Evolutionary conservation across 2,888 invertebrate genomes (phyloP).

Genomic region (Drosophila pseudotalamancana): DNA sequence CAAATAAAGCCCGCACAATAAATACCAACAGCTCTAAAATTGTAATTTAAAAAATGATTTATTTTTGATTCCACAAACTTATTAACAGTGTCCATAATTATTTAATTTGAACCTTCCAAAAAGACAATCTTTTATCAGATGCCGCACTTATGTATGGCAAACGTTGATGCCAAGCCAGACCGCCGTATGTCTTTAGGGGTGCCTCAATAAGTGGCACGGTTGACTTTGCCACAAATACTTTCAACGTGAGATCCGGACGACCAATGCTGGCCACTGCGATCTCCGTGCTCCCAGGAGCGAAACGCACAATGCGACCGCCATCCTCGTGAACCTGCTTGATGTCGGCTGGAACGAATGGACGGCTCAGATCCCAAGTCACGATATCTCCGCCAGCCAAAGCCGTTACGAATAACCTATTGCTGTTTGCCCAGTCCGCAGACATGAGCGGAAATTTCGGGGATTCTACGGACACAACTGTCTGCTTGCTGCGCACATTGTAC

Average conservation of each 20-base stretch:
- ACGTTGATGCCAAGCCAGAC: conserved; percentile 88
- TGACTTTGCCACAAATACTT: conserved; percentile 87
- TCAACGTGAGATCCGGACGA: conserved; percentile 87
- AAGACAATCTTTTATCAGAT: conserved; percentile 86
- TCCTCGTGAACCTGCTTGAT: conserved; percentile 87
- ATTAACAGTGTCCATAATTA: conserved; percentile 10
- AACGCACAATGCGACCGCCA: conserved; percentile 87
- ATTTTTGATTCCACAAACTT: background rate
- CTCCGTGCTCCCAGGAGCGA: conserved; percentile 87
- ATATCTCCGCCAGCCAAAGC: conserved; percentile 88
- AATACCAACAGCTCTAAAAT: background rate
- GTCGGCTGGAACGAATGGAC: conserved; percentile 87
- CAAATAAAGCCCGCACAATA: background rate
- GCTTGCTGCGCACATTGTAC: conserved; percentile 89
- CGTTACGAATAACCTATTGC: conserved; percentile 86
- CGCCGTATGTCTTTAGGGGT: conserved; percentile 86
- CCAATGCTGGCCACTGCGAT: conserved; percentile 88
- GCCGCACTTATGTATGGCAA: conserved; percentile 87
- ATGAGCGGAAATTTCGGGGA: conserved; percentile 87
- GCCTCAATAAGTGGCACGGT: conserved; percentile 86
- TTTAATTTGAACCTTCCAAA: conserved; percentile 86
- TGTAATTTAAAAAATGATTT: background rate
- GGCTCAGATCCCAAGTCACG: conserved; percentile 88
- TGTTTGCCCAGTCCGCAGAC: conserved; percentile 89
- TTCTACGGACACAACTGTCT: conserved; percentile 88